phyloP scores from a whole-genome alignment of 1,140 invertebrate species.

The Rhizoglyphus robini region DNA sequence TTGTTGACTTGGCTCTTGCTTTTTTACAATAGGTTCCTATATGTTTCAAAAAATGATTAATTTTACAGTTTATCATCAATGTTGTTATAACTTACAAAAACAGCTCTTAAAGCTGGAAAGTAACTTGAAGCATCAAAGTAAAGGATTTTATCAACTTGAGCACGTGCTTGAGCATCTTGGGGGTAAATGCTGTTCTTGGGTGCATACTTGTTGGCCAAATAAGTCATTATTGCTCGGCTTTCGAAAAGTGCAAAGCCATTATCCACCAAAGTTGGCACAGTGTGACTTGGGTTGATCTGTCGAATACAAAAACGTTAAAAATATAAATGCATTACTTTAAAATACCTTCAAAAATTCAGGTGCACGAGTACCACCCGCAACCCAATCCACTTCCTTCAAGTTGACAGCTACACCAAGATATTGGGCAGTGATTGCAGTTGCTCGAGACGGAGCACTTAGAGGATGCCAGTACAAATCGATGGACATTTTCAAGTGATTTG shows the following conservation, averaged over 20 bases:
- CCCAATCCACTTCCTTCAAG: constrained; percentile 46
- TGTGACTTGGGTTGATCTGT: constrained; percentile 53
- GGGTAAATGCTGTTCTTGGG: constrained; percentile 52
- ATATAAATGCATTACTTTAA: too few species aligned
- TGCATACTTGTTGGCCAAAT: constrained; percentile 38
- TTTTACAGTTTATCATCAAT: too few species aligned
- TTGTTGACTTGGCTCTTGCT: background rate
- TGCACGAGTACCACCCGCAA: constrained; percentile 51
- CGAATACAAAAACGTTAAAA: too few species aligned
- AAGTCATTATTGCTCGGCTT: constrained; percentile 26
- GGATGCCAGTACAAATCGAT: constrained; percentile 26
- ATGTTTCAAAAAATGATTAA: too few species aligned
- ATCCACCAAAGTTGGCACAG: constrained; percentile 51
- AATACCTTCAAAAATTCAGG: constrained; percentile 58
- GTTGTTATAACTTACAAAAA: background rate
- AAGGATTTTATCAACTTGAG: constrained; percentile 53
- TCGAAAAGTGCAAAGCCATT: constrained; percentile 49
- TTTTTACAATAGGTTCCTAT: background rate
- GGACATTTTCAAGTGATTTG: background rate
- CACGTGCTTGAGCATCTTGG: constrained; percentile 48
- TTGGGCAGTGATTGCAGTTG: constrained; percentile 32
- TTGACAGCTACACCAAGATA: constrained; percentile 55
- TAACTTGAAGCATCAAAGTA: constrained; percentile 45
- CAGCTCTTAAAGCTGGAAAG: constrained; percentile 33
- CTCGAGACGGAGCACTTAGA: constrained; percentile 23